Percentiles rank a stretch among this genome's conserved stretches.
phyloP scores from a whole-genome alignment of 2,113 vertebrate genomes.

The Aldabrachelys gigantea region DNA sequence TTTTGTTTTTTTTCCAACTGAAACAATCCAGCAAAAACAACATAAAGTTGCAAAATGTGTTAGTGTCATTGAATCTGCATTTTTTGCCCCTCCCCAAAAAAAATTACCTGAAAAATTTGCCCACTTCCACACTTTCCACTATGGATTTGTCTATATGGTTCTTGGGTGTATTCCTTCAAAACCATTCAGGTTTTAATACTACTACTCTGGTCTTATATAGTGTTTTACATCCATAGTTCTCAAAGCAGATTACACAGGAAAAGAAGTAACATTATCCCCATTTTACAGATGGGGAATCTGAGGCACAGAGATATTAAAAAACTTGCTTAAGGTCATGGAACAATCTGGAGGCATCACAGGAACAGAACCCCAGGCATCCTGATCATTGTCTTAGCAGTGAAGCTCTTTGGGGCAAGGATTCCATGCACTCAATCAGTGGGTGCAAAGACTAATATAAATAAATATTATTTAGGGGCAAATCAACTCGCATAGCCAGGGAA shows the following conservation, averaged over 20 bases:
- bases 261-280: not conserved
- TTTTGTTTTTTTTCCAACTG: not conserved
- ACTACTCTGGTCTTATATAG: not conserved
- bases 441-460: not conserved
- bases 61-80: not conserved
- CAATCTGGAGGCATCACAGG: not conserved
- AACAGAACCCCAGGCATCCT: not conserved
- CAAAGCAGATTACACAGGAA: not conserved
- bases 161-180: not conserved
- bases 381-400: not conserved
- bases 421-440: not conserved
- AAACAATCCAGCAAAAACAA: not conserved
- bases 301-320: not conserved
- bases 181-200: not conserved
- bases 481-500: not conserved
- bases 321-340: rapidly evolving
- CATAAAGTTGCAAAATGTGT: not conserved
- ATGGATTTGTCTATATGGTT: not conserved
- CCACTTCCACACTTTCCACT: not conserved
- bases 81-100: not conserved
- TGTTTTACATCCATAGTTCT: not conserved
- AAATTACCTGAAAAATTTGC: not conserved
- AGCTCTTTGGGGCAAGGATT: not conserved
- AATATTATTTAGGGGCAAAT: not conserved
- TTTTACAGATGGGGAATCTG: not conserved